A percentile compares a stretch with the other conserved stretches of the same genome.
Evolutionary conservation across 2,888 invertebrate genomes (phyloP).

Genomic region (Ophion slaviceki): DNA sequence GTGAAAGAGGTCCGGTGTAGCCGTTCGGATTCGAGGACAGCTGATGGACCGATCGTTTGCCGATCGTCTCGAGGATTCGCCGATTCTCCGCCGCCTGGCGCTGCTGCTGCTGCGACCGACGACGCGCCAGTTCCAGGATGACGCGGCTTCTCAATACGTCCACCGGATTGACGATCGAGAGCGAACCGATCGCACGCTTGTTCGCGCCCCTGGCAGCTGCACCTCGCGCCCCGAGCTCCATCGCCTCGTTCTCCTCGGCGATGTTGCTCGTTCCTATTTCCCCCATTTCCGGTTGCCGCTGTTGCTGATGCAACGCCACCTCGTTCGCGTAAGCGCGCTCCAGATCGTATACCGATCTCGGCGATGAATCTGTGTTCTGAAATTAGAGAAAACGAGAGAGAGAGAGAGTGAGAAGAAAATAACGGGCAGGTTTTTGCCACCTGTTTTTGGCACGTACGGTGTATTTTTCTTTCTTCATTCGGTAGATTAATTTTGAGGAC

Average conservation of each 20-base stretch:
- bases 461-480: too few species aligned
- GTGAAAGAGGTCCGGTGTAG: neutral
- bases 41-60: slow-evolving; percentile 86
- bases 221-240: slow-evolving; percentile 55
- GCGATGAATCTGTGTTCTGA: slow-evolving; percentile 46
- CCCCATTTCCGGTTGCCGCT: slow-evolving; percentile 70
- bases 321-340: slow-evolving; percentile 34
- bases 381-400: slow-evolving; percentile 17
- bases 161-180: slow-evolving; percentile 94
- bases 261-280: slow-evolving; percentile 43
- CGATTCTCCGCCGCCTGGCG: slow-evolving; percentile 90
- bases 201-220: slow-evolving; percentile 62
- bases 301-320: slow-evolving; percentile 47
- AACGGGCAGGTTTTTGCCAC: too few species aligned
- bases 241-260: too few species aligned
- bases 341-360: slow-evolving; percentile 43
- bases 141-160: slow-evolving; percentile 93
- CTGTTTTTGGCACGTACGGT: too few species aligned
- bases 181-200: slow-evolving; percentile 81
- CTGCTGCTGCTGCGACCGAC: slow-evolving; percentile 91
- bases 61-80: slow-evolving; percentile 90
- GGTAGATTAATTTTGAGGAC: neutral
- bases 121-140: slow-evolving; percentile 91
- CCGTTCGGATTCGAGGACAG: neutral
- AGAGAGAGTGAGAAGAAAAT: neutral